Evolutionary conservation across 2,888 invertebrate species (phyloP).

Genomic region (Metopia argyrocephala): DNA sequence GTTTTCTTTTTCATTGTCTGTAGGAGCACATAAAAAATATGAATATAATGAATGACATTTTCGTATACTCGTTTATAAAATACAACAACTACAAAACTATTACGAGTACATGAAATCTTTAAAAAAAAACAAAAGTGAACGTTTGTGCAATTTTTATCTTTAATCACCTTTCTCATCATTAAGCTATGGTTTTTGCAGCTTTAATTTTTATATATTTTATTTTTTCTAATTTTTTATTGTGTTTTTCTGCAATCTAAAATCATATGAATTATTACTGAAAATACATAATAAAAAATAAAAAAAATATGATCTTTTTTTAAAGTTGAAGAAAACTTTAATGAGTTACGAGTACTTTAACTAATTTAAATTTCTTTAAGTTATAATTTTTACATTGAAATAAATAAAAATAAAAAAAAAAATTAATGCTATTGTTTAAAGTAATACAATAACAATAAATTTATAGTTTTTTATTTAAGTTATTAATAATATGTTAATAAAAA

Average conservation of each 20-base stretch:
- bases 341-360: background rate
- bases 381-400: background rate
- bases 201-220: conserved; percentile 3
- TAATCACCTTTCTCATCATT: conserved; percentile 46
- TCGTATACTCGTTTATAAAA: background rate
- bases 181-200: conserved; percentile 7
- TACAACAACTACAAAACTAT: background rate
- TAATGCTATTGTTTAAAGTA: conserved; percentile 17
- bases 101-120: background rate
- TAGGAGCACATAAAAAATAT: no score
- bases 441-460: no score
- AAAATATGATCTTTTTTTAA: conserved; percentile 3
- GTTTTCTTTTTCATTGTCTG: no score
- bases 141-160: conserved; percentile 3
- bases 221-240: conserved; percentile 3
- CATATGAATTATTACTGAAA: background rate
- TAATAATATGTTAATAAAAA: conserved; percentile 2
- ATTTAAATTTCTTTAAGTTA: background rate
- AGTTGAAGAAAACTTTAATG: conserved; percentile 4
- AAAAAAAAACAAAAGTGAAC: conserved; percentile 27
- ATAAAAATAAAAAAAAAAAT: no score
- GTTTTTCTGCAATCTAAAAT: conserved; percentile 1
- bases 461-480: conserved; percentile 1
- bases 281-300: background rate
- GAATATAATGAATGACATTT: no score